phyloP scores from a whole-genome alignment of 2,113 vertebrate species.

The Nymphicus hollandicus region DNA sequence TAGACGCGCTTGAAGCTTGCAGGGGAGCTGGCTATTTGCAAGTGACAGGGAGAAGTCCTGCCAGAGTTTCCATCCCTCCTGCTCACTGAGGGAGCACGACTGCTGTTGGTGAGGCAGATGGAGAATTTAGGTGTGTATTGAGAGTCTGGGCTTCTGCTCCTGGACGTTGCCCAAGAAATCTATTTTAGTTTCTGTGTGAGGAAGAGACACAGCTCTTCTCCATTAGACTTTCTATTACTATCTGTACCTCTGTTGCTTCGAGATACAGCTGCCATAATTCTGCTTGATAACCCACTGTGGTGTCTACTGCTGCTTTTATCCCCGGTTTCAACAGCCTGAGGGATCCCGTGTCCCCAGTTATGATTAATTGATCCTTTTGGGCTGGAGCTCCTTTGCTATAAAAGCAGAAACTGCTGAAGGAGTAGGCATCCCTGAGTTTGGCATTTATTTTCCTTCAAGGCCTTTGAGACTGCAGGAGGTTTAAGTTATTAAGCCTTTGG shows the following conservation, averaged over 20 bases:
- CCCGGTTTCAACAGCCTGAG: background rate
- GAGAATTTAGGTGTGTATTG: background rate
- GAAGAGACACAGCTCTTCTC: background rate
- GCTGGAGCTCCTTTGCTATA: background rate
- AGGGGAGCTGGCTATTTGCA: constrained; percentile 10
- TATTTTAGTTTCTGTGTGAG: background rate
- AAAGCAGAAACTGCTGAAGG: background rate
- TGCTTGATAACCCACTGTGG: background rate
- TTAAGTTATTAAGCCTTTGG: background rate
- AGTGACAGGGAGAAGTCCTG: background rate
- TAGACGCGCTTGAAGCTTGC: background rate
- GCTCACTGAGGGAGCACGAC: fast-evolving
- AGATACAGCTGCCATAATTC: background rate
- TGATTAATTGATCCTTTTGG: background rate
- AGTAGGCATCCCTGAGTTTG: background rate
- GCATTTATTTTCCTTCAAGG: background rate
- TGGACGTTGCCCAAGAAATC: background rate
- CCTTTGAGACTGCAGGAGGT: background rate
- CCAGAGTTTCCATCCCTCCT: background rate
- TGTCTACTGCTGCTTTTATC: background rate
- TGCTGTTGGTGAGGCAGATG: background rate
- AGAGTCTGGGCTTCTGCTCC: background rate
- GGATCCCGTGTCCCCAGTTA: background rate
- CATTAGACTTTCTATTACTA: background rate
- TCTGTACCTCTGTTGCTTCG: background rate